phyloP scores from a whole-genome alignment of 2,888 invertebrate genomes.

The Scaptomyza caliginosa region DNA sequence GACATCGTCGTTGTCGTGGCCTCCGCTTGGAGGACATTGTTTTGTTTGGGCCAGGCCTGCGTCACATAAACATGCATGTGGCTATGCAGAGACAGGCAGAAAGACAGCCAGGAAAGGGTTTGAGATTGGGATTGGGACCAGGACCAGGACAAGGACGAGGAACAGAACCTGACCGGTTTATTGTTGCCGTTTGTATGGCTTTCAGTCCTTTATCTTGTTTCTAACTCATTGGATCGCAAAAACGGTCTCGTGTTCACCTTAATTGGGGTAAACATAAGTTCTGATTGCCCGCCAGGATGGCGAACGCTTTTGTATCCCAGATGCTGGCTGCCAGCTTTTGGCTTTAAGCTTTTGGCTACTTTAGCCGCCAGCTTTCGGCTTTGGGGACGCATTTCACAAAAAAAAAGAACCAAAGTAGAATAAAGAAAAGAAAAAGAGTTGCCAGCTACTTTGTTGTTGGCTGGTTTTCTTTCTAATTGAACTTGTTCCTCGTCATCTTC shows the following conservation, averaged over 20 bases:
- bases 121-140: background rate
- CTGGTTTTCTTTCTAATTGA: constrained; percentile 33
- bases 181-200: constrained; percentile 67
- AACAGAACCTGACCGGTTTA: constrained; percentile 50
- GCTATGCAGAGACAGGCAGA: constrained; percentile 27
- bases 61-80: constrained; percentile 73
- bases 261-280: constrained; percentile 81
- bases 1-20: constrained; percentile 3
- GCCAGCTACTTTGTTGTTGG: background rate
- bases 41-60: constrained; percentile 45
- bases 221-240: constrained; percentile 83
- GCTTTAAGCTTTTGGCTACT: constrained; percentile 1
- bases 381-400: constrained; percentile 39
- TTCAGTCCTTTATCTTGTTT: constrained; percentile 82
- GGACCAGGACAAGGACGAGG: background rate
- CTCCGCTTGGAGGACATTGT: constrained; percentile 51
- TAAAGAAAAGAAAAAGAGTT: background rate
- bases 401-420: background rate
- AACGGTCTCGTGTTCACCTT: constrained; percentile 82
- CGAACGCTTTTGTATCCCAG: constrained; percentile 34
- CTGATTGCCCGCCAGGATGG: constrained; percentile 66
- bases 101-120: background rate
- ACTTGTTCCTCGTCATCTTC: constrained; percentile 18
- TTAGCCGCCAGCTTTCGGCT: background rate
- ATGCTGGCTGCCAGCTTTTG: background rate